Conservation (phyloP, 92 coral and sea anemone species). For the Epizoanthus scotinus region DNA sequence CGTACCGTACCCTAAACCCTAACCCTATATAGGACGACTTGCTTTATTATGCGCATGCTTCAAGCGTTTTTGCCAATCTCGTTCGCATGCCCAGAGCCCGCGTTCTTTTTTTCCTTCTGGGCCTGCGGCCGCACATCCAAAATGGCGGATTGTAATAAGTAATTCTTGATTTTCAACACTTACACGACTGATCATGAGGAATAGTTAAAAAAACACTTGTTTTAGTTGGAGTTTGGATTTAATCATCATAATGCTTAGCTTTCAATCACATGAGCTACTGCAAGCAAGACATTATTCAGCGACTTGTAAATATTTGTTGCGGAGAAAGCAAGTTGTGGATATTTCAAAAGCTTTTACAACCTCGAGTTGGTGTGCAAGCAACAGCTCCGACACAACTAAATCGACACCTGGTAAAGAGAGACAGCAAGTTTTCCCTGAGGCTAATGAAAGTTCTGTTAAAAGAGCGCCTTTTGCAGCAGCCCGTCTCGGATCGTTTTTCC, state of each 20-base stretch:
- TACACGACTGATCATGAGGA: no score
- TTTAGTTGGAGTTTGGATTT: not conserved
- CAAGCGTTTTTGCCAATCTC: no score
- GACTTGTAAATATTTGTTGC: not conserved
- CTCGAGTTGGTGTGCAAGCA: not conserved
- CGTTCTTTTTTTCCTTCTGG: no score
- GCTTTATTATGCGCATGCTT: no score
- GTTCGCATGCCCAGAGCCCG: no score
- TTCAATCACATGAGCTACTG: not conserved
- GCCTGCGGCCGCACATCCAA: no score
- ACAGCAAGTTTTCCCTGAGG: not conserved
- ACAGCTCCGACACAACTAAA: not conserved
- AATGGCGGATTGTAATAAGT: no score
- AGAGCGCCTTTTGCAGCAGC: slow-evolving; percentile 49
- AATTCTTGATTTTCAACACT: no score
- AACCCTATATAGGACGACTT: no score
- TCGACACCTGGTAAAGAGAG: not conserved
- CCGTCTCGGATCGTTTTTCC: slow-evolving; percentile 76
- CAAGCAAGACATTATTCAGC: not conserved
- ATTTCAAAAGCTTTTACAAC: slow-evolving; percentile 4
- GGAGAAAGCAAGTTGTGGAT: not conserved
- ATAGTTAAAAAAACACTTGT: no score
- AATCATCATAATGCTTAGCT: not conserved
- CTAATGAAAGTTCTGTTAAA: not conserved
- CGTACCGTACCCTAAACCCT: no score